Percentiles rank a stretch among this genome's conserved stretches.
Conservation (phyloP, 30 jellyfish, hydroid and myxozoan species). For the Aurelia coerulea region DNA sequence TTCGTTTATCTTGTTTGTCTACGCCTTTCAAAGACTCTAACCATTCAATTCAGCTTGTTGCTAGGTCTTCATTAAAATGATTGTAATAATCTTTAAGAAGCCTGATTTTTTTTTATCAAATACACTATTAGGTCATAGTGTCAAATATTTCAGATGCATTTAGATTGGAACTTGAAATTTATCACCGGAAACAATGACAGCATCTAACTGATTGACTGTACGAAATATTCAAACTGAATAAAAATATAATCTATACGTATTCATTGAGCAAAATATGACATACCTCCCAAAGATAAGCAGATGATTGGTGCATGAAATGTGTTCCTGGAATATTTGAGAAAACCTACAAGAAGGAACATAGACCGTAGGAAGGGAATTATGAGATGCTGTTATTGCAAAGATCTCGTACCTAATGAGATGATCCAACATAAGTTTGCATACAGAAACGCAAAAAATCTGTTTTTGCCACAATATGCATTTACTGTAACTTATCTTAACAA, state of each 20-base stretch:
- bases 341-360: not conserved
- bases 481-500: no score
- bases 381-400: no score
- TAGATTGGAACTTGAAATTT: not conserved
- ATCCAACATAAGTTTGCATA: not conserved
- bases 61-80: no score
- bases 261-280: not conserved
- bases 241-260: no score
- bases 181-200: not conserved
- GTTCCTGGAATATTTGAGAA: constrained; percentile 25
- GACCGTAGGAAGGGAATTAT: not conserved
- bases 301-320: constrained; percentile 1
- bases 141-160: not conserved
- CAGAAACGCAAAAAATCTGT: not conserved
- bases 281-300: not conserved
- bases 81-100: no score
- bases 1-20: no score
- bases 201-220: no score
- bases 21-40: no score
- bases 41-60: no score
- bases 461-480: not conserved
- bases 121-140: not conserved
- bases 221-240: no score
- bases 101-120: no score
- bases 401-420: not conserved